A percentile compares a stretch with the other conserved stretches of the same genome.
Conservation (phyloP, 2,113 vertebrate species). For the Anser cygnoides region DNA sequence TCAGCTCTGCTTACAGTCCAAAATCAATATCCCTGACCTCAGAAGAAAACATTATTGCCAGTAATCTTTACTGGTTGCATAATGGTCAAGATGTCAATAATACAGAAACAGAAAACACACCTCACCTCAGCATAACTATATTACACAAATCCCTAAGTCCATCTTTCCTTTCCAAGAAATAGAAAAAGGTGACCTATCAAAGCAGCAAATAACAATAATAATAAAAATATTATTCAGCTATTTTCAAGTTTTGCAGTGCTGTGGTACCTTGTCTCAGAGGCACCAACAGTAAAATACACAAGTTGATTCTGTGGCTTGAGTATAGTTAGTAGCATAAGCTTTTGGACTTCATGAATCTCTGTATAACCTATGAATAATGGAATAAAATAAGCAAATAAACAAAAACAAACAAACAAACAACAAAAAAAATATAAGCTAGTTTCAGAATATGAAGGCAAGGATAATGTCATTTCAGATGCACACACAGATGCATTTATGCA, state of each 20-base stretch:
- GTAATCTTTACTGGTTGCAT: conserved; percentile 40
- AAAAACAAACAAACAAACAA: not conserved
- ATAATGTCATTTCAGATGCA: not conserved
- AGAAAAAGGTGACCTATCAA: not conserved
- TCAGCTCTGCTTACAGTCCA: not conserved
- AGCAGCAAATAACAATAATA: not conserved
- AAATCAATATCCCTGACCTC: conserved; percentile 31
- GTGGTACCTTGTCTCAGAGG: not conserved
- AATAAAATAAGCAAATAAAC: not conserved
- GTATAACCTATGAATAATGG: not conserved
- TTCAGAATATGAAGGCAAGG: not conserved
- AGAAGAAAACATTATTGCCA: conserved; percentile 14
- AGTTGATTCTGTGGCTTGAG: not conserved
- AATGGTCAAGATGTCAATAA: conserved; percentile 24
- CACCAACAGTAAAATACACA: not conserved
- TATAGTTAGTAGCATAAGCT: not conserved
- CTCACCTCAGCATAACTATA: conserved; percentile 4
- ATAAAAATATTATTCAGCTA: not conserved
- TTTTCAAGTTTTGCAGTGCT: not conserved
- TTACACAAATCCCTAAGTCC: not conserved
- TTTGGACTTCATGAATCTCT: not conserved
- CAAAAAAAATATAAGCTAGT: not conserved
- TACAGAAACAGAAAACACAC: conserved; percentile 23
- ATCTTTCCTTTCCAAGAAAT: not conserved
- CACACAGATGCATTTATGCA: not conserved